Evolutionary conservation across 1,140 invertebrate species (phyloP), one percentile per base, ranked within the genome.

Genomic region (Neodiprion fabricii): DNA sequence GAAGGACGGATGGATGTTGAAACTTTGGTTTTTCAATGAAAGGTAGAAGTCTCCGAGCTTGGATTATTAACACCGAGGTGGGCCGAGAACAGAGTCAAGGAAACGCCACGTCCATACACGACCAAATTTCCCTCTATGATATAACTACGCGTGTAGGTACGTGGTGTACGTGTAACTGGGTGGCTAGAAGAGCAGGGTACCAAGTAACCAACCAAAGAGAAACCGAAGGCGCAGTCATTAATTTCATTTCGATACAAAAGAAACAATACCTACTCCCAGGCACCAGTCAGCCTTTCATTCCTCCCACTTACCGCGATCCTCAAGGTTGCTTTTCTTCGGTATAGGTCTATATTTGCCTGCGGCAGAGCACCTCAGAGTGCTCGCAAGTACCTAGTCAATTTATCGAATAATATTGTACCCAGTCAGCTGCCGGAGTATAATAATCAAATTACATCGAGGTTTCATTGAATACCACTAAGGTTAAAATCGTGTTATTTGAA

Each of bases 211-310:
- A 40, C 2, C 2, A 1, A 5, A 40, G 28, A 5, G 28, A 40
- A 40, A 1, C 28, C 28, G 28, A 40, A 61, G 53, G 53, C 53
- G 53, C 11, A 61, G 53, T 17, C 53, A 61, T 61, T 61, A 61
- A 61, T 61, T 61, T 61, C 53, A 61, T 17, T 61, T 61, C 53
- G 53, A 61, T 61, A 61, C 53, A 61, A 61, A 61, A 61, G 53
- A 61, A 61, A 61, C 53, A 61, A 61, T 61, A 61, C 53, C 53
- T 17, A 61, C 28, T 40, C 28, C 4, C n/a, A 61, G 53, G 11
- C 53, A 61, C 11, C 53, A 61, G 53, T 61, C 53, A 61, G n/a
- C 53, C 53, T 17, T 17, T 14, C 53, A 61, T 14, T 61, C 53
- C 53, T 17, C 53, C 28, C 28, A 40, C 28, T 40, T 40, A 40